A percentile compares a stretch with the other conserved stretches of the same genome.
phyloP scores from a whole-genome alignment of 2,888 invertebrate genomes.

The Tetanocera ferruginea region DNA sequence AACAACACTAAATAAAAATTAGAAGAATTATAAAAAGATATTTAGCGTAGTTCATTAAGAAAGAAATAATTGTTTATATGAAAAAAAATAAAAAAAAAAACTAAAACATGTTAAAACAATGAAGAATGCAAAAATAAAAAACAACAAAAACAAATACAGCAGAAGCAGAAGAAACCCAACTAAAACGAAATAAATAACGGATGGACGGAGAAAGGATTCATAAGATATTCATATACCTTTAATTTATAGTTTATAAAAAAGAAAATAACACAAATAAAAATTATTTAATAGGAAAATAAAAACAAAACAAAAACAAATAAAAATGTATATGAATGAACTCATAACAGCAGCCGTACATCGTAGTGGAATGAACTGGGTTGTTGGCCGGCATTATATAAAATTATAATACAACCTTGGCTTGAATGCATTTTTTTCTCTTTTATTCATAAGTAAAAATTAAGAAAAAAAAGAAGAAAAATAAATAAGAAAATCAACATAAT shows the following conservation, averaged over 20 bases:
- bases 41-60: slow-evolving; percentile 37
- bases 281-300: slow-evolving; percentile 6
- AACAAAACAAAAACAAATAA: neutral
- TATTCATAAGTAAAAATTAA: slow-evolving; percentile 22
- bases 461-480: slow-evolving; percentile 2
- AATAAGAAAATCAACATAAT: neutral
- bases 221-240: slow-evolving; percentile 6
- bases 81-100: slow-evolving; percentile 32
- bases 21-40: slow-evolving; percentile 37
- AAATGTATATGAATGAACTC: neutral
- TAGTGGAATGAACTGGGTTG: neutral
- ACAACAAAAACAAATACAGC: slow-evolving; percentile 8
- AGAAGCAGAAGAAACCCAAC: neutral
- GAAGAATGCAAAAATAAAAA: neutral
- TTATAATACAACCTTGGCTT: slow-evolving; percentile 13
- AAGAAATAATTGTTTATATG: slow-evolving; percentile 34
- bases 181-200: neutral
- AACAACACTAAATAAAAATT: slow-evolving; percentile 42
- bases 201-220: neutral
- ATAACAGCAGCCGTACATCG: neutral
- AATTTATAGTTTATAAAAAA: slow-evolving; percentile 4
- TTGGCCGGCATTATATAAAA: slow-evolving; percentile 9
- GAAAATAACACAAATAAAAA: neutral
- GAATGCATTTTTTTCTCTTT: slow-evolving; percentile 30
- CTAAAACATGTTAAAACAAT: slow-evolving; percentile 22